Base-by-base conservation (phyloP, 2,113 vertebrate genomes). In the Bungarus multicinctus region DNA sequence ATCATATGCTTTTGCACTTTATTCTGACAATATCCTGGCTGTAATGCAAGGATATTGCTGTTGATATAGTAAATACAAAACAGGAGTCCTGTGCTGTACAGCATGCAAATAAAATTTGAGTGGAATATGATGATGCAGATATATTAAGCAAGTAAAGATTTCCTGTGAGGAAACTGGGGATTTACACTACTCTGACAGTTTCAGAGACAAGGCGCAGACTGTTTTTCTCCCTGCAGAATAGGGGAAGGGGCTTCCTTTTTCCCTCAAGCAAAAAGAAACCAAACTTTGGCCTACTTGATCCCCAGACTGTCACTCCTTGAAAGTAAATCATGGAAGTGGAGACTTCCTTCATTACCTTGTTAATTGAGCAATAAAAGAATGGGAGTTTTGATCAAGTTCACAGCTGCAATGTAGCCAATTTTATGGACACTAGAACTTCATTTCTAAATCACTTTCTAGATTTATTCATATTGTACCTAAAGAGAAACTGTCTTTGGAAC, bases 1-100 rank as follows among this genome's bases (percentile, higher is more conserved):
- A 91, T 95, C 96, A 34, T 93, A 58, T 64, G 89, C 92, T 95
- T 96, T 96, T 95, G 93, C 92, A 57, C 94, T 93, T 95, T 25
- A 10, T 54, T 96, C 91, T 92, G 93, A 95, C 91, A 95, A 45
- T 95, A 92, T 96, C 50, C 87, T 96, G 90, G 93, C 94, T 95
- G 92, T 93, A 95, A 92, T 93, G 86, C n/a, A 95, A 93, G 94
- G 96, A 96, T 94, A 94, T 94, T 20, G 12, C 27, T 18, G 8
- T 94, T 95, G 92, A 92, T 91, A 64, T 64, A 57, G 86, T 39
- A 94, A 94, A 90, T 3, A 91, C 91, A 94, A 90, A 88, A 94
- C 96, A 94, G 85, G 96, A 96, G 91, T 81, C 81, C 95, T 90
- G 69, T 89, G 88, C 27, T 27, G 25, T 60, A 58, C 27, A 60